A percentile compares a stretch with the other conserved stretches of the same genome.
Evolutionary conservation across 1,140 invertebrate genomes (phyloP).

Genomic region (Pinna nobilis): DNA sequence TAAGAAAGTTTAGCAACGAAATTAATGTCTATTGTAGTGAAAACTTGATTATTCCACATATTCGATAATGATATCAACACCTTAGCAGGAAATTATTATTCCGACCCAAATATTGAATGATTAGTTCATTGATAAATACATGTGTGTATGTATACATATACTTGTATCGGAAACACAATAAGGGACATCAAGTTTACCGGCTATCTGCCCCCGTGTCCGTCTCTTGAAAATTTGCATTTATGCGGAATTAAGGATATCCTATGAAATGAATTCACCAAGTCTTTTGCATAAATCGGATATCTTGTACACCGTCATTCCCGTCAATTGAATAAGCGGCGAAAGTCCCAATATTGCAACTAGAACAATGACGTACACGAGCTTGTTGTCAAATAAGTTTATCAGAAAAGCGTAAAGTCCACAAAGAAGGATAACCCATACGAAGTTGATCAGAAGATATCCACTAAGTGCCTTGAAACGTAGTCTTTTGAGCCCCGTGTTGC

Average conservation of each 20-base stretch:
- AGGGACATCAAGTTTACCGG: too few species aligned
- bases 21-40: too few species aligned
- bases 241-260: background rate
- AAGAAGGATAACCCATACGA: slow-evolving; percentile 44
- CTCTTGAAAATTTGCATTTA: too few species aligned
- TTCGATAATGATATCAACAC: too few species aligned
- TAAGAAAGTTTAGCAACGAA: too few species aligned
- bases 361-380: slow-evolving; percentile 48
- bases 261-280: slow-evolving; percentile 24
- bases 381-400: slow-evolving; percentile 7
- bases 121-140: too few species aligned
- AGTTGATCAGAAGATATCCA: slow-evolving; percentile 39
- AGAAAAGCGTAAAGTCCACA: slow-evolving; percentile 42
- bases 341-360: slow-evolving; percentile 45
- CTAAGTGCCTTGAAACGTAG: slow-evolving; percentile 37
- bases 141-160: too few species aligned
- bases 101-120: too few species aligned
- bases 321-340: slow-evolving; percentile 48
- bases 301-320: slow-evolving; percentile 56
- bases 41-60: too few species aligned
- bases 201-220: too few species aligned
- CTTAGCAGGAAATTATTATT: too few species aligned
- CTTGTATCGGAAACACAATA: too few species aligned
- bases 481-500: slow-evolving; percentile 33
- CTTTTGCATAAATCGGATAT: slow-evolving; percentile 31